Conservation (phyloP, 64 coral and sea anemone species). For the Stichodactyla helianthus region DNA sequence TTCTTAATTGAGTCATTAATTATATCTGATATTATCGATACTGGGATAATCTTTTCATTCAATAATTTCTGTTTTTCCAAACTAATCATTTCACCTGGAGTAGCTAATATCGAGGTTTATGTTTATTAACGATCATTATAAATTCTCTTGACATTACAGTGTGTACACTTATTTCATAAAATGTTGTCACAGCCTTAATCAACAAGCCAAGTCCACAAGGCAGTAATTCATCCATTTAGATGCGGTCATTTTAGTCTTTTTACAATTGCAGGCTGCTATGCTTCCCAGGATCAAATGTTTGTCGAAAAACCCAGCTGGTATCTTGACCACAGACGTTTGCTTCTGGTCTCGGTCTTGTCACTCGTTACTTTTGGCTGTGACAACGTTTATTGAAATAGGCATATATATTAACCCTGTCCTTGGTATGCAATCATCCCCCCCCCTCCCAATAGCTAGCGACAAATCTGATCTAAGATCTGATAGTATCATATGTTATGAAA, state of each 20-base stretch:
- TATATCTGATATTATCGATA: neutral
- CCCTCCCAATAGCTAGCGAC: neutral
- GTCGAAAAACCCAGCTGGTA: no score
- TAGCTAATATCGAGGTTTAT: neutral
- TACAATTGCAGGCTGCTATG: no score
- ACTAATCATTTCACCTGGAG: neutral
- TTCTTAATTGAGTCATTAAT: slow-evolving; percentile 1
- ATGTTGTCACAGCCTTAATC: no score
- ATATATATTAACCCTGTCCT: neutral
- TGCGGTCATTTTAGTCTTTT: no score
- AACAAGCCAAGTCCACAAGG: no score
- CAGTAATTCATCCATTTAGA: no score
- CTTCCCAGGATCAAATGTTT: no score
- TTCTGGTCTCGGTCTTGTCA: no score
- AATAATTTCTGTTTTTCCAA: neutral
- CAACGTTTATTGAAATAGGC: neutral
- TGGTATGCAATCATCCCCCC: neutral
- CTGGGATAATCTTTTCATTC: neutral
- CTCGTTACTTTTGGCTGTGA: no score
- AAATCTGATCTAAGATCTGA: neutral
- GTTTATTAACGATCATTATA: neutral
- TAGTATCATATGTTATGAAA: neutral
- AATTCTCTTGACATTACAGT: neutral
- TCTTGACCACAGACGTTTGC: no score
- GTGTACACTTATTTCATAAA: no score